phyloP scores from a whole-genome alignment of 2,113 vertebrate genomes.

The Thinocorus orbignyianus region DNA sequence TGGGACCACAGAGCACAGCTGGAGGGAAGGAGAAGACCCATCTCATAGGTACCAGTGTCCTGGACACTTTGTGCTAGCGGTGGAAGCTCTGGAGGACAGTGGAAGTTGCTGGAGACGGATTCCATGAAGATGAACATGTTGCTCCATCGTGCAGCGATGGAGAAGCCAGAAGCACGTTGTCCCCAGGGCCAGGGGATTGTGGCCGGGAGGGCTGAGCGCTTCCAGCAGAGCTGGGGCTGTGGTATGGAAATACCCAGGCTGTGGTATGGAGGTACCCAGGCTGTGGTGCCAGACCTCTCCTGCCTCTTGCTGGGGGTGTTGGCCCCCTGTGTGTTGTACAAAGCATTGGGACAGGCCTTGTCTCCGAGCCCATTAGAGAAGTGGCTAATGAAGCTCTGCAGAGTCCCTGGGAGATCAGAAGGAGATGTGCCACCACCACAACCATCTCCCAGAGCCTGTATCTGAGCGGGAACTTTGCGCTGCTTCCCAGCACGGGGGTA shows the following conservation, averaged over 20 bases:
- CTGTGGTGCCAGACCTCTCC: not conserved
- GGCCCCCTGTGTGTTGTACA: not conserved
- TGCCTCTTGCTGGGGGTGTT: not conserved
- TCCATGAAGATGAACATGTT: rapidly evolving
- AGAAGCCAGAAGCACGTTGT: rapidly evolving
- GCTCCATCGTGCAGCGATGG: rapidly evolving
- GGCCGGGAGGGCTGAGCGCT: not conserved
- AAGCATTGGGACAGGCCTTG: not conserved
- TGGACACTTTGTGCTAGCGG: rapidly evolving
- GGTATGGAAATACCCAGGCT: not conserved
- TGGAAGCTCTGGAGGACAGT: not conserved
- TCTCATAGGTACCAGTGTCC: rapidly evolving
- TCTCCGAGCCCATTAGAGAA: not conserved
- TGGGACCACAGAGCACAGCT: not conserved
- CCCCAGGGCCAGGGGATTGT: rapidly evolving
- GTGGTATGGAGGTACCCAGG: not conserved
- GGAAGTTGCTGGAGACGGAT: not conserved
- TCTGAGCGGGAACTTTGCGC: not conserved
- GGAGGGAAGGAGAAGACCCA: not conserved
- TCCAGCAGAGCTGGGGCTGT: not conserved
- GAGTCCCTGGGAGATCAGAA: not conserved
- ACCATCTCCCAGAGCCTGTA: not conserved
- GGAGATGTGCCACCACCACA: rapidly evolving
- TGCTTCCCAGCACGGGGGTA: not conserved
- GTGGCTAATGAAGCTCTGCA: not conserved